phyloP scores from a whole-genome alignment of 2,113 vertebrate genomes.

The Riparia riparia region DNA sequence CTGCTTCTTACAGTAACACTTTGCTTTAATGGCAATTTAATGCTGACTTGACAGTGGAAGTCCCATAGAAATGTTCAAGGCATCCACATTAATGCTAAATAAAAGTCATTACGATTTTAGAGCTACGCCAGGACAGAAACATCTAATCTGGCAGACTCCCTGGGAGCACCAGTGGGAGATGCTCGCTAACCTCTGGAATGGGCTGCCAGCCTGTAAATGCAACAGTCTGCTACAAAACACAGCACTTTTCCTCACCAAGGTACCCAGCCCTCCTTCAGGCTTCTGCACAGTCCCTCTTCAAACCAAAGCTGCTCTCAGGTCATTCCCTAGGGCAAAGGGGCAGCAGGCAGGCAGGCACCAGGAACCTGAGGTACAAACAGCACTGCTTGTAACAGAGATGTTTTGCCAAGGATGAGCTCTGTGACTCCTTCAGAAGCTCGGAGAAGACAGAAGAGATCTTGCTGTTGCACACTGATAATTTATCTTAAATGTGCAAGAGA shows the following conservation, averaged over 20 bases:
- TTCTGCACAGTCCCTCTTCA: neutral
- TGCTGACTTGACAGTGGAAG: conserved; percentile 71
- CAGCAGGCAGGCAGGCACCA: conserved; percentile 44
- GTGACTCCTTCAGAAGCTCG: neutral
- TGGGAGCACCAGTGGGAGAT: neutral
- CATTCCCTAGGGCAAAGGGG: neutral
- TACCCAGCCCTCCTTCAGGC: neutral
- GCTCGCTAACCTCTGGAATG: neutral
- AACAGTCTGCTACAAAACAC: neutral
- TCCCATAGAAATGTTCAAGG: conserved; percentile 43
- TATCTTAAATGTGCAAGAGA: neutral
- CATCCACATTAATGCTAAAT: conserved; percentile 64
- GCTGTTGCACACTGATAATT: neutral
- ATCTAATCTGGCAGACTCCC: neutral
- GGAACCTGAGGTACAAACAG: neutral
- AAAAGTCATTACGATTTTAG: conserved; percentile 63
- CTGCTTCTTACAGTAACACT: conserved; percentile 80
- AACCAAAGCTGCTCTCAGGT: neutral
- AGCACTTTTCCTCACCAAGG: neutral
- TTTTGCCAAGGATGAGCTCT: neutral
- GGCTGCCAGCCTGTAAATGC: neutral
- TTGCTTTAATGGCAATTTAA: conserved; percentile 75
- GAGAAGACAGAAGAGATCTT: neutral
- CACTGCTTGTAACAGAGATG: neutral
- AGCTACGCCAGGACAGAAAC: conserved; percentile 43